Conservation (phyloP, 2,888 invertebrate species). For the Noctua fimbriata region DNA sequence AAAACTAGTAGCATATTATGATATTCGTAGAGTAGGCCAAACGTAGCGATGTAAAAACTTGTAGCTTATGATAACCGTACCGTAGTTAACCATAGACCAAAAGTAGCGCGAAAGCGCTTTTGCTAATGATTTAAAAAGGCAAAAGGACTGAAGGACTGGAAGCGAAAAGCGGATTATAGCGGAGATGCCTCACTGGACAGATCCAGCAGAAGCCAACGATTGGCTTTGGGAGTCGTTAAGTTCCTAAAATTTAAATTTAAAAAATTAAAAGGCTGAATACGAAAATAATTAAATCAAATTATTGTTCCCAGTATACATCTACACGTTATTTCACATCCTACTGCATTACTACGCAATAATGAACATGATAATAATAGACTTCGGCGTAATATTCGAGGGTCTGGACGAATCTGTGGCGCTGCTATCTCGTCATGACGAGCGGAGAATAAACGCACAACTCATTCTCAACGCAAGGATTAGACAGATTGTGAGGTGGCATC, state of each 20-base stretch:
- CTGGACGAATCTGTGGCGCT: conserved; percentile 73
- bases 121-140: background rate
- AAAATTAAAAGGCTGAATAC: too few species aligned
- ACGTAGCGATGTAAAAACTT: background rate
- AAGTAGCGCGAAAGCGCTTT: background rate
- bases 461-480: conserved; percentile 74
- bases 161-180: background rate
- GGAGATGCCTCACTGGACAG: background rate
- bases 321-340: conserved; percentile 79
- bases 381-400: conserved; percentile 78
- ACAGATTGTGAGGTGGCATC: conserved; percentile 80
- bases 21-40: background rate
- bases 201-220: background rate
- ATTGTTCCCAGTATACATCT: conserved; percentile 76
- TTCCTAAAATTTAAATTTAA: too few species aligned
- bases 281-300: background rate
- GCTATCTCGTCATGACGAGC: conserved; percentile 66
- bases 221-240: background rate
- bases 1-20: too few species aligned
- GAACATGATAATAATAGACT: conserved; percentile 78
- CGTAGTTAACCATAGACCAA: background rate
- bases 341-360: conserved; percentile 78
- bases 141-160: background rate
- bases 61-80: background rate
- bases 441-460: conserved; percentile 69